Conservation (phyloP, 1,140 invertebrate species). For the Drosophila funebris region DNA sequence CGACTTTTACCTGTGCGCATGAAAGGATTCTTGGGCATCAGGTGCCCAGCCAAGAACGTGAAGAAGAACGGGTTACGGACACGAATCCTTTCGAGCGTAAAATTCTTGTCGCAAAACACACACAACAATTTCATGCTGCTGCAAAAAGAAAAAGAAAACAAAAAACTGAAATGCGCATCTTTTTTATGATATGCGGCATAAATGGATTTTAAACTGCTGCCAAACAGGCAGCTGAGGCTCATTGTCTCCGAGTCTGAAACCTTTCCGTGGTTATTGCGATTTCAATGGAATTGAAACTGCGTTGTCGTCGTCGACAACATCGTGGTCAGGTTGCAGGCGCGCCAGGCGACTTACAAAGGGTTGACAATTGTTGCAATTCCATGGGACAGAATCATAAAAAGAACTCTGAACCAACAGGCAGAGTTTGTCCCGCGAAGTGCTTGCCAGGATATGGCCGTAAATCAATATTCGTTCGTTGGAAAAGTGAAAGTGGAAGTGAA, state of each 20-base stretch:
- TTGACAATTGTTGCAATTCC: conserved; percentile 79
- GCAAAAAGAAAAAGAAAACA: conserved; percentile 11
- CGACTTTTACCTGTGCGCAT: conserved; percentile 15
- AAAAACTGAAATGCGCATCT: conserved; percentile 35
- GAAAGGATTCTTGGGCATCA: conserved; percentile 48
- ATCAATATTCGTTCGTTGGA: conserved; percentile 55
- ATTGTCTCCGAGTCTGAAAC: conserved; percentile 43
- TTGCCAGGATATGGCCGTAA: conserved; percentile 48
- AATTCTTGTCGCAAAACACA: conserved; percentile 70
- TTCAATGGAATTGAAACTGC: conserved; percentile 61
- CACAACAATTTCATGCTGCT: conserved; percentile 33
- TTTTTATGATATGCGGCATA: conserved; percentile 79
- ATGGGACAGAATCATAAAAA: conserved; percentile 59
- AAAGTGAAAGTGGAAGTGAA: conserved; percentile 5
- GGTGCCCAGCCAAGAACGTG: conserved; percentile 49
- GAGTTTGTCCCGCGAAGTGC: conserved; percentile 4
- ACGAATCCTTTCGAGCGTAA: conserved; percentile 55
- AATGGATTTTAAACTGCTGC: conserved; percentile 76
- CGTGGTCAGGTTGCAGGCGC: conserved; percentile 60
- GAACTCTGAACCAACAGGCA: not conserved
- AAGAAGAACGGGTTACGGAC: conserved; percentile 53
- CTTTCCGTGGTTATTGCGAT: conserved; percentile 31
- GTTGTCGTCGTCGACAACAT: conserved; percentile 19
- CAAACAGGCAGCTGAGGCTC: conserved; percentile 72
- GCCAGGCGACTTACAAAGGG: conserved; percentile 55